A percentile compares a stretch with the other conserved stretches of the same genome.
phyloP scores from a whole-genome alignment of 2,113 vertebrate species.

The Calcarius ornatus region DNA sequence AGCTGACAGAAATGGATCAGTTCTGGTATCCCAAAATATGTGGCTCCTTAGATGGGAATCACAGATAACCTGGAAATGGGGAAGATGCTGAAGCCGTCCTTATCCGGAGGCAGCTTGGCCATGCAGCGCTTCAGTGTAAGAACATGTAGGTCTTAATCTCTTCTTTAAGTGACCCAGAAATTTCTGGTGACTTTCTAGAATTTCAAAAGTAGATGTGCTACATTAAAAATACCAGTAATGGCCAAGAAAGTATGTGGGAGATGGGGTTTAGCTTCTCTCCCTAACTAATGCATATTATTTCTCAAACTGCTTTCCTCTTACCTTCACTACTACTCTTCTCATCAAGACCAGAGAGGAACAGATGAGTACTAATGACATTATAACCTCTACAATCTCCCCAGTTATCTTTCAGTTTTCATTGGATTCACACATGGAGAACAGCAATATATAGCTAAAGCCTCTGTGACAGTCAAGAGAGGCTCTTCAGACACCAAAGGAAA shows the following conservation, averaged over 20 bases:
- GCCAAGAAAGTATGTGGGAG: not conserved
- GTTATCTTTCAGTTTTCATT: not conserved
- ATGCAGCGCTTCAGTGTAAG: not conserved
- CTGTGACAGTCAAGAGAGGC: not conserved
- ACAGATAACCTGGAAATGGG: not conserved
- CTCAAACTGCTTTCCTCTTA: not conserved
- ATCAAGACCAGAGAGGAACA: not conserved
- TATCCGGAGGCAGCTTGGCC: accelerated
- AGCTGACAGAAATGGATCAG: not conserved
- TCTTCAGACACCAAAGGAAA: not conserved
- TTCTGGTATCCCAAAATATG: not conserved
- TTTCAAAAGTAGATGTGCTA: not conserved
- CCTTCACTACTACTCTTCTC: not conserved
- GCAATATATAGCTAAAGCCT: not conserved
- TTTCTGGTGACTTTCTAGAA: not conserved
- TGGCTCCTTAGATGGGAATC: not conserved
- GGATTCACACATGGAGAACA: not conserved
- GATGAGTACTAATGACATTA: not conserved
- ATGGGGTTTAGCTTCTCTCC: not conserved
- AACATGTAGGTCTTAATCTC: not conserved
- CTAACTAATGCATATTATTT: not conserved
- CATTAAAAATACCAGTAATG: not conserved
- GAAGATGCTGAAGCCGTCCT: not conserved
- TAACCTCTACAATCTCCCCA: not conserved
- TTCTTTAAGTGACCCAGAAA: not conserved